Evolutionary conservation across 2,888 invertebrate species (phyloP).

Genomic region (Phortica okadai): DNA sequence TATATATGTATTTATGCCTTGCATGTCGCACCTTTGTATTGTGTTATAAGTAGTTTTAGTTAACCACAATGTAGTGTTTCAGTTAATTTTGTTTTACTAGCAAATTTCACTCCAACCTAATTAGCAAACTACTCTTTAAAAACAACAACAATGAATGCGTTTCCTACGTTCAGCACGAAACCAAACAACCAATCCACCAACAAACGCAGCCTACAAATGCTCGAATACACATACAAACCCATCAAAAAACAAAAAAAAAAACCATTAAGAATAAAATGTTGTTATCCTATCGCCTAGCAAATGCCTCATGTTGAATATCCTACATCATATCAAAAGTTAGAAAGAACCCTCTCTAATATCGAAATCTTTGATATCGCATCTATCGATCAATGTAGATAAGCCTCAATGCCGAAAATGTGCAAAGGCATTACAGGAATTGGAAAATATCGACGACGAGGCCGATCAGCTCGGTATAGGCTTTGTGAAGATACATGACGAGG

Average conservation of each 20-base stretch:
- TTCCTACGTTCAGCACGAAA: background rate
- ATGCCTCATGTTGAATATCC: background rate
- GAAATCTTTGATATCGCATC: conserved; percentile 17
- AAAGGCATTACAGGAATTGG: conserved; percentile 92
- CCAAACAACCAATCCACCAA: conserved; percentile 11
- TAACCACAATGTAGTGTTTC: too few relatives aligned
- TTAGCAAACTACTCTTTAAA: too few relatives aligned
- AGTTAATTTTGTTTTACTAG: too few relatives aligned
- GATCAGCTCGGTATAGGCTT: conserved; percentile 96
- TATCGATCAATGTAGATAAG: conserved; percentile 81
- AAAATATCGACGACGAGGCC: conserved; percentile 96
- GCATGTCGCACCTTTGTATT: background rate
- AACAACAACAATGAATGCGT: background rate
- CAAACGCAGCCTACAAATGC: background rate
- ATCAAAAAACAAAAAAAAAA: conserved; percentile 2
- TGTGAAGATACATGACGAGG: conserved; percentile 95
- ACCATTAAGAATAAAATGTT: background rate
- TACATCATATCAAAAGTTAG: background rate
- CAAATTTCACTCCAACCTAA: too few relatives aligned
- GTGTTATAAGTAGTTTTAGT: too few relatives aligned
- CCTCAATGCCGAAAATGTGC: conserved; percentile 94
- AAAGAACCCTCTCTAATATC: conserved; percentile 10
- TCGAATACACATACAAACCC: background rate
- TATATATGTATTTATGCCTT: background rate
- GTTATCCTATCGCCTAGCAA: conserved; percentile 13